phyloP scores from a whole-genome alignment of 2,888 invertebrate genomes.

The Rhopalosiphum nymphaeae region DNA sequence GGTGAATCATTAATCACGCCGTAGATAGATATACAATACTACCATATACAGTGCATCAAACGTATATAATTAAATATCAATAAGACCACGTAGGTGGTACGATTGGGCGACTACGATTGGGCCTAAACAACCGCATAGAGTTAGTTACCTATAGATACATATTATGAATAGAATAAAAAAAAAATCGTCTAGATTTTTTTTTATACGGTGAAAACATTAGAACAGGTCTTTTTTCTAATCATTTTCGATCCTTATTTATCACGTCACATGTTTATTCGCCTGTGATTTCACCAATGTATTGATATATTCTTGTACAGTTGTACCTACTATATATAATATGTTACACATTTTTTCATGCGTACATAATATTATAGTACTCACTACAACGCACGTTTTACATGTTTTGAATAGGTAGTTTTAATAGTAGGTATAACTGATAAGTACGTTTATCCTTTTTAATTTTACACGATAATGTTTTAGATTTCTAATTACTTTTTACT shows the following conservation, averaged over 20 bases:
- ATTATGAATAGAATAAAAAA: not conserved
- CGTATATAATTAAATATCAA: constrained; percentile 9
- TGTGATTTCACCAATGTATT: not conserved
- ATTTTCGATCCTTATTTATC: not conserved
- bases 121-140: not conserved
- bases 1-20: not conserved
- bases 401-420: not conserved
- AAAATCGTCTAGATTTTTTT: not conserved
- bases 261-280: not conserved
- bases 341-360: not conserved
- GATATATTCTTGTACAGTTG: not conserved
- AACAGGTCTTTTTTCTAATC: not conserved
- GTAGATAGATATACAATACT: not conserved
- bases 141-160: too few species aligned
- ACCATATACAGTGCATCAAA: not conserved
- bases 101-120: not conserved
- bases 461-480: not conserved
- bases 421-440: not conserved
- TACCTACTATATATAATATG: not conserved
- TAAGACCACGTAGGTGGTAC: not conserved
- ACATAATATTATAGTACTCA: not conserved
- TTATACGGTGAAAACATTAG: not conserved
- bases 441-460: not conserved
- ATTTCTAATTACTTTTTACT: constrained; percentile 2
- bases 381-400: not conserved